phyloP scores from a whole-genome alignment of 2,888 invertebrate species.

The Minunthozetes semirufus region DNA sequence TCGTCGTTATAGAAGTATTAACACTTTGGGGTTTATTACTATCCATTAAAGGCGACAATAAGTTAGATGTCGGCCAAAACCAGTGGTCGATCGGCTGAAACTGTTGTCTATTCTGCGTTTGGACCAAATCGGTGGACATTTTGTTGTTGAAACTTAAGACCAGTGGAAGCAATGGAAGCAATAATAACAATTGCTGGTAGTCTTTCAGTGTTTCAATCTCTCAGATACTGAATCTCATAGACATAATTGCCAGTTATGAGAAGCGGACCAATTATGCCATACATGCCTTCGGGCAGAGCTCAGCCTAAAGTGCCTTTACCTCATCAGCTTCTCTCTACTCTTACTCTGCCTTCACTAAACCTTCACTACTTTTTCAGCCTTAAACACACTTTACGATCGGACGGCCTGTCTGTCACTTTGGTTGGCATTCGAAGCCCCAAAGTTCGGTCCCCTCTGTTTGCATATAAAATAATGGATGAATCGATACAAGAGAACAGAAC shows the following conservation, averaged over 20 bases:
- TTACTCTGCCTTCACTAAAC: not conserved
- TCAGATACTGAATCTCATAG: no score
- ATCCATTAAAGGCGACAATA: not conserved
- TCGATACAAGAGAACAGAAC: slow-evolving; percentile 25
- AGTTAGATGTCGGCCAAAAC: slow-evolving; percentile 14
- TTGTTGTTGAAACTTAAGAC: not conserved
- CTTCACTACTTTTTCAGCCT: not conserved
- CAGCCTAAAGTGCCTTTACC: slow-evolving; percentile 29
- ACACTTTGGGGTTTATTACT: not conserved
- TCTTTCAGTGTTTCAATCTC: not conserved
- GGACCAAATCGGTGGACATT: slow-evolving; percentile 10
- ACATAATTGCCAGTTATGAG: slow-evolving; percentile 30
- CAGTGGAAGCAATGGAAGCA: slow-evolving; percentile 5
- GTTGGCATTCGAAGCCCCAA: not conserved
- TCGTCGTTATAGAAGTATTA: not conserved
- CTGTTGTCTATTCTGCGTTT: not conserved
- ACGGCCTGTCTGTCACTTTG: slow-evolving; percentile 26
- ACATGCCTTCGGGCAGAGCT: slow-evolving; percentile 16
- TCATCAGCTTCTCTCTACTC: not conserved
- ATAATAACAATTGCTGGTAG: slow-evolving; percentile 29
- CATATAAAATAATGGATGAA: slow-evolving; percentile 29
- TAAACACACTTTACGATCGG: slow-evolving; percentile 8
- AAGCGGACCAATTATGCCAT: slow-evolving; percentile 26
- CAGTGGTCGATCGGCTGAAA: slow-evolving; percentile 8
- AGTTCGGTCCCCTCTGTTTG: slow-evolving; percentile 2